Base-by-base conservation (phyloP, 2,113 vertebrate genomes). In the Calonectris borealis region DNA sequence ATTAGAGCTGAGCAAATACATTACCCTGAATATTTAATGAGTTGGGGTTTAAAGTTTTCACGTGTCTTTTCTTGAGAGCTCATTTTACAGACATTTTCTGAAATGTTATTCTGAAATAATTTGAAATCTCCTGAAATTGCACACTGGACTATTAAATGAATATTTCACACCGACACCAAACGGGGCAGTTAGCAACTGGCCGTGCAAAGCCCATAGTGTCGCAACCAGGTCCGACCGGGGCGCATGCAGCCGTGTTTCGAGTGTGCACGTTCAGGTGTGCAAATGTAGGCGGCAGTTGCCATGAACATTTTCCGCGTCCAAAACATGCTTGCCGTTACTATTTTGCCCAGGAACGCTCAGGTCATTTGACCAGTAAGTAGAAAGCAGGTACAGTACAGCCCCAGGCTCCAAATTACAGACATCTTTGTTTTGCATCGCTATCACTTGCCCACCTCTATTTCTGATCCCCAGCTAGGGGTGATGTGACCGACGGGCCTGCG, bases 1-100 rank as follows among this genome's bases (percentile, higher is more conserved):
- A 81, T 91, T 83, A 89, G 60, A 95, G 49, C 64, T 65, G 46
- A 86, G 65, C 64, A 91, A 97, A 93, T 83, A 94, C 12, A 73
- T 81, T 70, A 84, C 49, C 0, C 12, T 80, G 93, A 96, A 80
- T 91, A 80, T 86, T 86, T 83, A 89, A 88, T 54, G 40, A 91
- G 27, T 34, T 75, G 24, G 2, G 26, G 26, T 69, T 94, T 90
- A 57, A 60, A 69, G 66, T 93, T 93, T 95, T 93, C 75, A 83
- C 8, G 0, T 22, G 14, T 77, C 49, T 92, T 92, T 96, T 77
- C 75, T 49, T 90, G 49, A 90, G 42, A 72, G 24, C 64, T 92
- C 21, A 58, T 78, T 88, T 94, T 66, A 62, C 42, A 78, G 79
- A 46, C 1, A 1, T 83, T 91, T 94, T 88, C 36, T 93, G 83